Base-by-base conservation (phyloP, 2,888 invertebrate genomes). In the Cyrtodaria siliqua region DNA sequence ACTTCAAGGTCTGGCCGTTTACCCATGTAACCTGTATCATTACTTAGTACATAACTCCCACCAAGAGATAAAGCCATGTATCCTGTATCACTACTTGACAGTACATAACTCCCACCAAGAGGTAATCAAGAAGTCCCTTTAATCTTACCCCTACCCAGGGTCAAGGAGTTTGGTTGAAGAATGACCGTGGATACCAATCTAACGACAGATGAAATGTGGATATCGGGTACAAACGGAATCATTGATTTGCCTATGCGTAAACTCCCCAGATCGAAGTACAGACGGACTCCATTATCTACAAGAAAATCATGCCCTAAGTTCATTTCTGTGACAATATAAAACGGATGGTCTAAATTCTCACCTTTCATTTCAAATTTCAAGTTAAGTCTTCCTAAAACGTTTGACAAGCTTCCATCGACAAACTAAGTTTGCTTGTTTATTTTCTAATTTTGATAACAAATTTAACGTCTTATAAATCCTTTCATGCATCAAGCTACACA, bases 1-100 rank as follows among this genome's bases (percentile, higher is more conserved):
- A 67, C 57, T 23, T n/a, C 20, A n/a, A 67, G 33, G 2, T 57
- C 57, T 50, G 67, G 67, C 57, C 49, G 49, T 16, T 57, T n/a
- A 40, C 16, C 1, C 16, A 57, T 50, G 24, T 24, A 57, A 23
- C 44, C 44, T 27, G 9, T 55, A 23, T 55, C 55, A 16, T 23
- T 40, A 23, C 23, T 24, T 20, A 26, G 12, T 6, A 64, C n/a
- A n/a, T n/a, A n/a, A n/a, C n/a, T n/a, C n/a, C n/a, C n/a, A n/a
- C n/a, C n/a, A n/a, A n/a, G n/a, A n/a, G n/a, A n/a, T n/a, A n/a
- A n/a, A n/a, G n/a, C n/a, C n/a, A n/a, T n/a, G n/a, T n/a, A n/a
- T n/a, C n/a, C n/a, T n/a, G n/a, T n/a, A n/a, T n/a, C n/a, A n/a
- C n/a, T n/a, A n/a, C n/a, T n/a, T n/a, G n/a, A n/a, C n/a, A 33